Evolutionary conservation across 2,888 invertebrate genomes (phyloP).

Genomic region (Eristalis tenax): DNA sequence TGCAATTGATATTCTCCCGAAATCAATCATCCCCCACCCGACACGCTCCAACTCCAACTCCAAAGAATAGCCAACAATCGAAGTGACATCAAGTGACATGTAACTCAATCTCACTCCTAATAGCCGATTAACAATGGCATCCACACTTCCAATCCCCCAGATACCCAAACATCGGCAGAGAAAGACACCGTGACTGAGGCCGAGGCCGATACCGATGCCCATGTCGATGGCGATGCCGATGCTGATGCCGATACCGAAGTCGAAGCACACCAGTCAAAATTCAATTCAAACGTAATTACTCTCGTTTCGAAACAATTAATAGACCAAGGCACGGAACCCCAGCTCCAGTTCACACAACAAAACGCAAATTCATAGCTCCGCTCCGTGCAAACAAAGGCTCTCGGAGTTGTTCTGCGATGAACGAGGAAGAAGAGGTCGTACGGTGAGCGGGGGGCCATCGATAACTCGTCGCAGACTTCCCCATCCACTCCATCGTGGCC

Average conservation of each 20-base stretch:
- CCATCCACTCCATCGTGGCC: not conserved
- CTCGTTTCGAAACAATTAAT: slow-evolving; percentile 72
- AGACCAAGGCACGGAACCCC: slow-evolving; percentile 59
- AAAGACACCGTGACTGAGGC: not conserved
- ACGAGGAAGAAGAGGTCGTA: not conserved
- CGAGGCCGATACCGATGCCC: not conserved
- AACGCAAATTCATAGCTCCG: slow-evolving; percentile 60
- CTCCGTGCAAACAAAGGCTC: slow-evolving; percentile 63
- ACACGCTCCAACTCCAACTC: not conserved
- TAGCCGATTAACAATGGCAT: slow-evolving; percentile 69
- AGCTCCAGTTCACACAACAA: slow-evolving; percentile 38
- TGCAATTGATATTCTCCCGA: slow-evolving; percentile 21
- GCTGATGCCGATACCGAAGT: not conserved
- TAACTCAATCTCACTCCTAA: slow-evolving; percentile 66
- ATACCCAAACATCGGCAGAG: not conserved
- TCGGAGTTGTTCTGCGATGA: slow-evolving; percentile 34
- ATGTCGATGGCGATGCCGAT: not conserved
- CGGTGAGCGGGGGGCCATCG: too few species aligned
- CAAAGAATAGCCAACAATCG: slow-evolving; percentile 45
- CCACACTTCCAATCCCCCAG: slow-evolving; percentile 53
- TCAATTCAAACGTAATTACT: slow-evolving; percentile 70
- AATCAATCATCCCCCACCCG: slow-evolving; percentile 19
- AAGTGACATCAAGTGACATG: slow-evolving; percentile 70
- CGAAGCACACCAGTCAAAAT: slow-evolving; percentile 44
- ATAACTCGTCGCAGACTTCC: not conserved